Percentiles rank a stretch among this genome's conserved stretches.
Conservation (phyloP, 2,113 vertebrate species). For the Sigmodon hispidus region DNA sequence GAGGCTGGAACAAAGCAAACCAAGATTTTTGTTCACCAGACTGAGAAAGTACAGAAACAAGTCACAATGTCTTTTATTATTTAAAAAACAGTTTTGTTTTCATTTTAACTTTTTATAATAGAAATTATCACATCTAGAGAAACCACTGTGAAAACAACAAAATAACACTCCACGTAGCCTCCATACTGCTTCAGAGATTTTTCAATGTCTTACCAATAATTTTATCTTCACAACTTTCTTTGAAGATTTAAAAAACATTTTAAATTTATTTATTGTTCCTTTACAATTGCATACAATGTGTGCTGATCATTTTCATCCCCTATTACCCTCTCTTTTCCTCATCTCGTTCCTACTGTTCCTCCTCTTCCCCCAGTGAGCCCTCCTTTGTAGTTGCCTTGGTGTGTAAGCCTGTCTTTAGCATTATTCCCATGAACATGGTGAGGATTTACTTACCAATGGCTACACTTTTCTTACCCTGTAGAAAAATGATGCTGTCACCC, state of each 20-base stretch:
- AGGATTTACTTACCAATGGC: neutral
- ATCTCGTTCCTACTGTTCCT: neutral
- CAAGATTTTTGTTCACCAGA: neutral
- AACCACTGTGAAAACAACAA: neutral
- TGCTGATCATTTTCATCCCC: neutral
- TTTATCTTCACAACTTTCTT: neutral
- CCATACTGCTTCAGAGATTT: neutral
- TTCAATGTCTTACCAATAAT: neutral
- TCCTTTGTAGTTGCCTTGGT: neutral
- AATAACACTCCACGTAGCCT: neutral
- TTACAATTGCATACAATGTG: neutral
- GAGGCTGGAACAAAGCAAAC: neutral
- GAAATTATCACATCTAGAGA: neutral
- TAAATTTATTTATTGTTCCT: neutral
- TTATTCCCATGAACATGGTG: neutral
- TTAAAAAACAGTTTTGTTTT: neutral
- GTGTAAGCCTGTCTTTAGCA: neutral
- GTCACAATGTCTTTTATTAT: neutral
- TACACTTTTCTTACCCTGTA: neutral
- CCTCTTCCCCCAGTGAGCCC: neutral
- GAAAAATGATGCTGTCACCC: neutral
- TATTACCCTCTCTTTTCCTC: neutral
- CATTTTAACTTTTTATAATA: neutral
- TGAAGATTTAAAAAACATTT: neutral
- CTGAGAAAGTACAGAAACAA: neutral